Evolutionary conservation across 2,888 invertebrate species (phyloP), one percentile per base, ranked within the genome.

Genomic region (Villa cingulata): DNA sequence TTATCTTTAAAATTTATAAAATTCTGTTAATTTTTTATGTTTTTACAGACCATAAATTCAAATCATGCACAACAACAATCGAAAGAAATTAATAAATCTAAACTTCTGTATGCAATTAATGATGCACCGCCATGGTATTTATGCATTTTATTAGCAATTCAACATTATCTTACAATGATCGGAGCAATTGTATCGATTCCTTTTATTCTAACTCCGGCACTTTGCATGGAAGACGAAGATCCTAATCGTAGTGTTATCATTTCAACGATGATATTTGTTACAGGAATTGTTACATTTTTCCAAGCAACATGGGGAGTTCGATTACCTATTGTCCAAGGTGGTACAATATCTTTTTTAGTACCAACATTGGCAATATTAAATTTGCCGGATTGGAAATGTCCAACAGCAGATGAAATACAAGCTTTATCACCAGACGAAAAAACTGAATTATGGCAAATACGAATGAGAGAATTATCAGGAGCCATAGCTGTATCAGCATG

Each of bases 131-230:
- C 88, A 0, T 89, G 87, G 88, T 87, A 88, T 62, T 72, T 87
- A 20, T 83, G 84, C 58, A 75, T 88, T 54, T 80, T 86, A 58
- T 76, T 89, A 69, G 88, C 87, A 15, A 70, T 89, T 47, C 89
- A 86, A 78, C 86, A 86, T 62, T 86, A 86, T 64, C 66, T 86
- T 55, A 87, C 86, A 1, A 87, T 88, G 83, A 85, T 88, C 51
- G 88, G 87, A 0, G 83, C 84, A 0, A 86, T 87, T 34, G 82
- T 88, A 7, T 80, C 86, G 2, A 84, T 86, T 54, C 88, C 87
- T 0, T 83, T 86, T 60, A 81, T 88, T 51, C 65, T 88, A 50
- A 81, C 84, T n/a, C 83, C 84, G 0, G 81, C 83, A 2, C 74
- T 88, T 15, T 88, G 87, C 63, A 84, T 87, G 80, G 72, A 72